Conservation (phyloP, 2,797 vertebrate genomes). For the Girardinus metallicus region DNA sequence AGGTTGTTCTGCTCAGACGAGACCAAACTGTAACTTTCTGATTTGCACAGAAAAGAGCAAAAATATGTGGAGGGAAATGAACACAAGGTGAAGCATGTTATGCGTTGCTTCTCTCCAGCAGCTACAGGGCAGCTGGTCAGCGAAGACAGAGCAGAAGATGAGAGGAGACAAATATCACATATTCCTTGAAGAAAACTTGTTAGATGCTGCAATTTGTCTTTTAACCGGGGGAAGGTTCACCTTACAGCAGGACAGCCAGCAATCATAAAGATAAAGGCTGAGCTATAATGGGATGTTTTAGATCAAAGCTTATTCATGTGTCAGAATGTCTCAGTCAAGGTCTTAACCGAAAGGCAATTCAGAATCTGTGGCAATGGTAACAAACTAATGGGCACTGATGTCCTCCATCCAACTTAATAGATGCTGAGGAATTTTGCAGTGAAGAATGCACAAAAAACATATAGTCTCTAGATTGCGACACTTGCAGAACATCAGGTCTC, state of each 20-base stretch:
- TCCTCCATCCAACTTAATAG: not conserved
- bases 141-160: not conserved
- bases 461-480: not conserved
- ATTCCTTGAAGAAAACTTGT: not conserved
- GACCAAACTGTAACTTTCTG: not conserved
- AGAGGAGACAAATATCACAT: not conserved
- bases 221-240: not conserved
- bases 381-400: not conserved
- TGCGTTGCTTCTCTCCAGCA: not conserved
- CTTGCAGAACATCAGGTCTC: not conserved
- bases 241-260: not conserved
- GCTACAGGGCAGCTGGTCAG: not conserved
- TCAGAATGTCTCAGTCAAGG: not conserved
- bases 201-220: not conserved
- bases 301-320: not conserved
- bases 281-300: not conserved
- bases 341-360: not conserved
- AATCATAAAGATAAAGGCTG: not conserved
- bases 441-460: not conserved
- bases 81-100: not conserved
- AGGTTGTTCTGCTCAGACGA: not conserved
- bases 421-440: not conserved
- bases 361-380: not conserved
- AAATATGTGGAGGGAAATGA: not conserved
- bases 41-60: not conserved